Conservation (phyloP, 2,113 vertebrate genomes). For the Micronycteris hirsuta region DNA sequence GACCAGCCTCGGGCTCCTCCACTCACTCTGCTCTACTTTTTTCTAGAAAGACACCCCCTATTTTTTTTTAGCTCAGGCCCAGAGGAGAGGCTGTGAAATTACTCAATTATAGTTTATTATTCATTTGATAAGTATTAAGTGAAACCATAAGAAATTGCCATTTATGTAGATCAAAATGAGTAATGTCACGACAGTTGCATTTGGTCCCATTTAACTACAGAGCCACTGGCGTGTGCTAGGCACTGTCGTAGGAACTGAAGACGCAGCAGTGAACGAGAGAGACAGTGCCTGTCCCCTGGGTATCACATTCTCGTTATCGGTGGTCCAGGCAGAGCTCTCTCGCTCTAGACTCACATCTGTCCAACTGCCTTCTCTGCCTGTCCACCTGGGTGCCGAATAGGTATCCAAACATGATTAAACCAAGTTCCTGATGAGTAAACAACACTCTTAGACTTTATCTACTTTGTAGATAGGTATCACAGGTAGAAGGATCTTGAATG, state of each 20-base stretch:
- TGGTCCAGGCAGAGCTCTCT: not conserved
- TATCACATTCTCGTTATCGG: not conserved
- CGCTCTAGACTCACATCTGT: not conserved
- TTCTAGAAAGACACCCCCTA: not conserved
- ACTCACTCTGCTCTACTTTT: not conserved
- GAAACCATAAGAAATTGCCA: not conserved
- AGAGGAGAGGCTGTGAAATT: not conserved
- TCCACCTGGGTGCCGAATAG: not conserved
- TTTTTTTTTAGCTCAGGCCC: not conserved
- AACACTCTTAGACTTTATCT: not conserved
- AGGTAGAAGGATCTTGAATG: not conserved
- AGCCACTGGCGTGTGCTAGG: not conserved
- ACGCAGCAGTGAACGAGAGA: not conserved
- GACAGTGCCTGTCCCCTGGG: not conserved
- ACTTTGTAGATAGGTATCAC: not conserved
- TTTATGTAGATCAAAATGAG: not conserved
- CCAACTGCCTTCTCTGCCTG: not conserved
- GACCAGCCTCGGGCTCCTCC: not conserved
- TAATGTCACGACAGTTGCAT: not conserved
- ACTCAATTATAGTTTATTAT: not conserved
- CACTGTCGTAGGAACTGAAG: not conserved
- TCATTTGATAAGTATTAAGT: not conserved
- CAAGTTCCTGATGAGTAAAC: not conserved
- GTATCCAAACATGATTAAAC: not conserved
- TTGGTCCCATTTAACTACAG: not conserved